Base-by-base conservation (phyloP, 2,113 vertebrate genomes). In the Taurulus bubalis region DNA sequence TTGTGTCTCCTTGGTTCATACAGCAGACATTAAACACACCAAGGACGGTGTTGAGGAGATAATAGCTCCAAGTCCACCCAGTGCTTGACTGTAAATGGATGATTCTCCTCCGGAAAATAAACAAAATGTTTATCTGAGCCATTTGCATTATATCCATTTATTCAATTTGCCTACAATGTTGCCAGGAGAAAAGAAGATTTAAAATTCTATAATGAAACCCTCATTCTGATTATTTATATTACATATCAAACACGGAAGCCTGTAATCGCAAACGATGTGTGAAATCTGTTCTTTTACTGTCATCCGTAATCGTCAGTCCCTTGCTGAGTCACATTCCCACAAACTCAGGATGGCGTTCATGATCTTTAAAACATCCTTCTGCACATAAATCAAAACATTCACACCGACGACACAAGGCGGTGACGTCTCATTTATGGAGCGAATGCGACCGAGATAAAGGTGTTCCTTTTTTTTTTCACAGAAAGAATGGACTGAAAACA, bases 41-140 rank as follows among this genome's bases (percentile, higher is more conserved):
- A 30, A 18, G 15, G 20, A 34, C 2, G 49, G 24, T 30, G 24
- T 8, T 42, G 59, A 65, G 36, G 68, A 71, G 60, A 67, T 1
- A 71, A 70, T 1, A 64, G 36, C 40, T 83, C 53, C 32, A 42
- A 70, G 66, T 56, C 24, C 30, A 28, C 49, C 47, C 40, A 51
- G 45, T 15, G 45, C 18, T 84, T 83, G 10, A 79, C 49, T 85
- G 69, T 86, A 63, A 65, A n/a, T 58, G 73, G 22, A 77, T 60
- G 32, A 75, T 63, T 77, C 3, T 83, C 58, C 49, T 58, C 14
- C 32, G 42, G 38, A 38, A 87, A 92, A 84, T 87, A 84, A 90
- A 90, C 22, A 32, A 59, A 0, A 77, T 24, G 1, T 67, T 6
- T 15, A 10, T 53, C 40, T 69, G 53, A 87, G 26, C 15, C 6